These are phyloP conservation scores for Amniataba percoides DNA, from an alignment of 2,797 vertebrate species.

Conservation along the genomic window DNA sequence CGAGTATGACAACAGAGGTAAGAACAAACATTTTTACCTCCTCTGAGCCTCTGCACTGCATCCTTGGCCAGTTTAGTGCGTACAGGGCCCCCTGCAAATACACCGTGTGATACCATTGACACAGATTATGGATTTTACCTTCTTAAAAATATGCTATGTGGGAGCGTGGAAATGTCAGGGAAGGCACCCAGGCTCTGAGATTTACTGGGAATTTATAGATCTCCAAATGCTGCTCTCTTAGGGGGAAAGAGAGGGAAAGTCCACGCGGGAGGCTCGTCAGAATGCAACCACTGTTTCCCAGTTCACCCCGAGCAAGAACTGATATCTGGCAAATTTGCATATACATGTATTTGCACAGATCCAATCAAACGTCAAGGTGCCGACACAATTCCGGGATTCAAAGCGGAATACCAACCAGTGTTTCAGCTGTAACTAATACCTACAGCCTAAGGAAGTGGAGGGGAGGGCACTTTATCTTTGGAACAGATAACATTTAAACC, in stretches of 20 bases:
- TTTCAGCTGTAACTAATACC: slow-evolving; percentile 82
- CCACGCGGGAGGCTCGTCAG: slow-evolving; percentile 70
- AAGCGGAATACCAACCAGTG: slow-evolving; percentile 80
- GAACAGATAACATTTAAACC: slow-evolving; percentile 80
- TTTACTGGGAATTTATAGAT: slow-evolving; percentile 87
- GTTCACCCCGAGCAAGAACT: slow-evolving; percentile 81
- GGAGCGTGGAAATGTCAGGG: slow-evolving; percentile 86
- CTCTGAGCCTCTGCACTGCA: slow-evolving; percentile 76
- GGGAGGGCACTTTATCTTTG: slow-evolving; percentile 74
- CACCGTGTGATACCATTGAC: slow-evolving; percentile 86
- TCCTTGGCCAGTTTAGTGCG: slow-evolving; percentile 76
- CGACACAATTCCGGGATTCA: slow-evolving; percentile 82
- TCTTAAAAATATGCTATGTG: slow-evolving; percentile 86
- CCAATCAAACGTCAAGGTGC: slow-evolving; percentile 87
- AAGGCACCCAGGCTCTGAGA: slow-evolving; percentile 78
- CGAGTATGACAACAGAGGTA: slow-evolving; percentile 77
- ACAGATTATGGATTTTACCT: slow-evolving; percentile 88
- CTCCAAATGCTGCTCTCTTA: slow-evolving; percentile 76
- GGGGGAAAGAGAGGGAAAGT: slow-evolving; percentile 68
- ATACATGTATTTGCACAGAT: slow-evolving; percentile 86
- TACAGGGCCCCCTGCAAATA: slow-evolving; percentile 72
- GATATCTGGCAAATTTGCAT: slow-evolving; percentile 86
- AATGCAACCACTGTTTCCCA: slow-evolving; percentile 81
- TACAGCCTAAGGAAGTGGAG: slow-evolving; percentile 66
- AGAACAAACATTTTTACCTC: slow-evolving; percentile 84